Evolutionary conservation across 2,113 vertebrate species (phyloP), one percentile per base, ranked within the genome.

Genomic region (Glaucidium brasilianum): DNA sequence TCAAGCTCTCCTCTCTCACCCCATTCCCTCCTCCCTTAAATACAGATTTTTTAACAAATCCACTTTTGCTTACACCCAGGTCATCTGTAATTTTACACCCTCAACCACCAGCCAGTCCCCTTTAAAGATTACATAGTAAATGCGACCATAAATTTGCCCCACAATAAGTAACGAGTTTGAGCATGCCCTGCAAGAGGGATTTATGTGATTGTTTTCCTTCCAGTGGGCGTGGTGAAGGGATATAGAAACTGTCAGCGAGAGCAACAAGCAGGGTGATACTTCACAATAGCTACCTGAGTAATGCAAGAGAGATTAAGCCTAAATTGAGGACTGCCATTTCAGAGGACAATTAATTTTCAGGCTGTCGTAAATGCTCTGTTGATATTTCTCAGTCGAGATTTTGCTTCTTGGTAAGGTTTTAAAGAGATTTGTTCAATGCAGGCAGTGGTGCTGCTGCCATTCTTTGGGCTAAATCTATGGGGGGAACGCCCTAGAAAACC

Each of bases 21-120:
- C 84, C 67, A 66, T 84, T 63, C 27, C 41, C 62, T 58, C 53
- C 53, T 85, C 87, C 91, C 86, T 91, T 88, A 85, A 93, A 94
- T 62, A 85, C 43, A 84, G 79, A 80, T 67, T 95, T 50, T 96
- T 83, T 88, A 96, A 95, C 58, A 96, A 98, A 95, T 69, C 55
- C 81, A 64, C 85, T 95, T 94, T 83, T 96, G 92, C 95, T 90
- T 94, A 87, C 90, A 97, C 2, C 20, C 64, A 75, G 97, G 94
- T 91, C 93, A 97, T 93, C 96, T 97, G 94, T 97, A 97, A 94
- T 97, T 97, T 96, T 82, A 98, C 95, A 95, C 85, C 90, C 87
- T 91, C 89, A 90, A 93, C 97, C 55, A 91, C 71, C 81, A 95
- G 74, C 56, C 79, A 88, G 85, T 95, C 92, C 82, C 91, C 62